Evolutionary conservation across 2,113 vertebrate genomes (phyloP).

Genomic region (Pachypanchax playfairii): DNA sequence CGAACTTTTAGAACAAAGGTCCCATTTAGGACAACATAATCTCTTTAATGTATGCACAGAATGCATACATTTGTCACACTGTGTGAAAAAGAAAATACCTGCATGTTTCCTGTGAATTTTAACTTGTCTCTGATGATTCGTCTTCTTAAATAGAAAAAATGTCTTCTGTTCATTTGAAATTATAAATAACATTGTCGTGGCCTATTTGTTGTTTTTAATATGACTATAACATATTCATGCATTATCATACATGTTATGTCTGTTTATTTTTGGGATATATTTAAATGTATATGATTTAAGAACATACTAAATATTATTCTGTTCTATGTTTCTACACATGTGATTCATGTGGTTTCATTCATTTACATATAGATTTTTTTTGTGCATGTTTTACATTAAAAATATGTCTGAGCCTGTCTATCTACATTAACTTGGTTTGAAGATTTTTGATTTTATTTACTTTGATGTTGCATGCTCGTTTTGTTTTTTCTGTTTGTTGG

Average conservation of each 20-base stretch:
- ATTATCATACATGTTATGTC: slow-evolving; percentile 32
- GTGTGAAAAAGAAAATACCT: slow-evolving; percentile 36
- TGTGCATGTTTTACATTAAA: no score
- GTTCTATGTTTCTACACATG: no score
- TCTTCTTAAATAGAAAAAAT: not conserved
- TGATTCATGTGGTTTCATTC: no score
- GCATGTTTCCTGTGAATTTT: slow-evolving; percentile 29
- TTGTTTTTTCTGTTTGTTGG: slow-evolving; percentile 7
- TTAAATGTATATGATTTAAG: no score
- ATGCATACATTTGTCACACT: slow-evolving; percentile 54
- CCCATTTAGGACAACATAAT: slow-evolving; percentile 28
- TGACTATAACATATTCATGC: slow-evolving; percentile 5
- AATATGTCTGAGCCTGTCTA: not conserved
- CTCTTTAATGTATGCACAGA: slow-evolving; percentile 58
- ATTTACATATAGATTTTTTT: no score
- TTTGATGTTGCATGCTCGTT: slow-evolving; percentile 12
- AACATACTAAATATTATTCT: no score
- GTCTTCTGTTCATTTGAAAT: no score
- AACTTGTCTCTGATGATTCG: slow-evolving; percentile 8
- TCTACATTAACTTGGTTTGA: not conserved
- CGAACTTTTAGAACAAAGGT: not conserved
- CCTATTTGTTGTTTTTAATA: not conserved
- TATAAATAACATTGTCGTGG: no score
- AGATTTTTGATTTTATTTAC: not conserved
- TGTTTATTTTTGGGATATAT: not conserved